Evolutionary conservation across 2,888 invertebrate species (phyloP).

Genomic region (Acrocyrtus sp.): DNA sequence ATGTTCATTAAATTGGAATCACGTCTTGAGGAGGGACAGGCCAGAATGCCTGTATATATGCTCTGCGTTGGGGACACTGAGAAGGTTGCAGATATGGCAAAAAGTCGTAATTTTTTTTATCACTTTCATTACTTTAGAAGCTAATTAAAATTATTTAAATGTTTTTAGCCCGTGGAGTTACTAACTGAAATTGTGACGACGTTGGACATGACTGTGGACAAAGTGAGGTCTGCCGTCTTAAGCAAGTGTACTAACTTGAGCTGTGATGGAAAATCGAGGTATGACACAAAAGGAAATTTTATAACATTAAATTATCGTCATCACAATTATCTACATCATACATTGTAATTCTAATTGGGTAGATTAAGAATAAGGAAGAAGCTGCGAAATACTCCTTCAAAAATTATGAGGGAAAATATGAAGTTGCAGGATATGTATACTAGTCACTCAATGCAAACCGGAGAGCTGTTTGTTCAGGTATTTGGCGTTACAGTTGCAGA

Average conservation of each 20-base stretch:
- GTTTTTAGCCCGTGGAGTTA: constrained; percentile 39
- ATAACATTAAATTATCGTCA: too few species aligned
- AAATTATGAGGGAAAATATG: constrained; percentile 37
- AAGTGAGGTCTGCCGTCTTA: constrained; percentile 16
- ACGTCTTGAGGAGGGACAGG: constrained; percentile 53
- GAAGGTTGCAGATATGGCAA: too few species aligned
- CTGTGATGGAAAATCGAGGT: too few species aligned
- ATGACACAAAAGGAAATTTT: too few species aligned
- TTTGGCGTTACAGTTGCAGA: too few species aligned
- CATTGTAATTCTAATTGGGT: too few species aligned
- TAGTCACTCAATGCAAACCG: constrained; percentile 7
- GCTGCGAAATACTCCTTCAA: constrained; percentile 41
- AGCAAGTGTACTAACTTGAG: constrained; percentile 21
- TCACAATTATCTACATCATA: too few species aligned
- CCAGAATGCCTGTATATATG: constrained; percentile 48
- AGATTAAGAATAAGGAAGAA: constrained; percentile 49
- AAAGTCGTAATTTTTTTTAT: too few species aligned
- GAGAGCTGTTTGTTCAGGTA: constrained; percentile 54
- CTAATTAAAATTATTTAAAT: background rate
- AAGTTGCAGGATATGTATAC: constrained; percentile 43
- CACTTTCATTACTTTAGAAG: too few species aligned
- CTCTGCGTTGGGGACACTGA: constrained; percentile 34
- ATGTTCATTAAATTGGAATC: constrained; percentile 45
- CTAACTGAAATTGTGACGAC: constrained; percentile 46
- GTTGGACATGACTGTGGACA: constrained; percentile 35